These are phyloP conservation scores for Drosophila pseudoobscura DNA, from an alignment of 1,140 invertebrate species.

Conservation along the genomic window DNA sequence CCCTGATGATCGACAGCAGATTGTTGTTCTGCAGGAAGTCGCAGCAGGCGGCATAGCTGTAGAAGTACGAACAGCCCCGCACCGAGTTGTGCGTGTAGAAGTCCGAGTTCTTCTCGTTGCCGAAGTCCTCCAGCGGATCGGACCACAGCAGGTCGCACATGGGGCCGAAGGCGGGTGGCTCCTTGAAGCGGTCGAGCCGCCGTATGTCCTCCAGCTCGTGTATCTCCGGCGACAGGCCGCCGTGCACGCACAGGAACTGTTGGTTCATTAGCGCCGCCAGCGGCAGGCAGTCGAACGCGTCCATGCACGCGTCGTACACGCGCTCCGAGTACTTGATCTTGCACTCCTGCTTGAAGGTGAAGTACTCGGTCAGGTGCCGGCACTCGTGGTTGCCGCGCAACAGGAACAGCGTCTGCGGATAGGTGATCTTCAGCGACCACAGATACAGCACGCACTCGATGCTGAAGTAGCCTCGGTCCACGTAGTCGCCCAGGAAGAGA, in stretches of 20 bases:
- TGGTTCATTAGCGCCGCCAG: slow-evolving; percentile 99
- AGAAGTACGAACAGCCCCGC: slow-evolving; percentile 99
- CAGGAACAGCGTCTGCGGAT: slow-evolving; percentile 99
- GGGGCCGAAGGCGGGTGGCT: slow-evolving; percentile 99
- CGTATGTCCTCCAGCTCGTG: slow-evolving; percentile 99
- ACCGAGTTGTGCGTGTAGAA: slow-evolving; percentile 99
- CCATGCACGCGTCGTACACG: slow-evolving; percentile 99
- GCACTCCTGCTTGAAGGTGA: slow-evolving; percentile 99
- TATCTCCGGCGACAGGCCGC: slow-evolving; percentile 99
- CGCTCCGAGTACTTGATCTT: slow-evolving; percentile 99
- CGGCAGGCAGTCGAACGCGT: slow-evolving; percentile 99
- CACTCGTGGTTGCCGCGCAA: slow-evolving; percentile 99
- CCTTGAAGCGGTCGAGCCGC: slow-evolving; percentile 99
- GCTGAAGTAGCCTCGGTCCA: slow-evolving; percentile 92
- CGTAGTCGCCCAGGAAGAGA: slow-evolving; percentile 99
- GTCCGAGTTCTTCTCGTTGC: slow-evolving; percentile 99
- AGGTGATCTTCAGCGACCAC: slow-evolving; percentile 99
- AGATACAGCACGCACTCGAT: slow-evolving; percentile 98
- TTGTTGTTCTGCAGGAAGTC: slow-evolving; percentile 99
- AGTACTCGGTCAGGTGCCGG: slow-evolving; percentile 99
- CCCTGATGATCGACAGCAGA: slow-evolving; percentile 99
- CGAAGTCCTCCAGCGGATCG: slow-evolving; percentile 99
- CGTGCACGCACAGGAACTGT: slow-evolving; percentile 99
- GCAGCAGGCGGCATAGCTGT: slow-evolving; percentile 99
- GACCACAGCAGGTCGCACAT: slow-evolving; percentile 99